Percentiles rank a stretch among this genome's conserved stretches.
These are phyloP conservation scores for Sinopyrophorus schimmeli DNA, from an alignment of 2,888 invertebrate genomes.

Conservation along the genomic window DNA sequence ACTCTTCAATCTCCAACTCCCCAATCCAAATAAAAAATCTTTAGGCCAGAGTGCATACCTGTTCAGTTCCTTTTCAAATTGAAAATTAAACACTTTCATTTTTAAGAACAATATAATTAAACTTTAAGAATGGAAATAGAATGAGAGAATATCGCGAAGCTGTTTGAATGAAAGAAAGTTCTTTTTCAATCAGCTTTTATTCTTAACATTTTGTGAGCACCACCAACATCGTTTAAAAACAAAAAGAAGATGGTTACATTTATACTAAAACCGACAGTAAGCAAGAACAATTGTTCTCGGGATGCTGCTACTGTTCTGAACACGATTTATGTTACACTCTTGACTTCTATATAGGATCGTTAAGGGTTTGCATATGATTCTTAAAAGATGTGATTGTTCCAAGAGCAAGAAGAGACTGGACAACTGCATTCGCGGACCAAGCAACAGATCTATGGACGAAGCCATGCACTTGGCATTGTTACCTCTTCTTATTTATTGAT, in stretches of 20 bases:
- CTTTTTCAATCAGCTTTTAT: conserved; percentile 19
- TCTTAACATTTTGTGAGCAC: conserved; percentile 40
- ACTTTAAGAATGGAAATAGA: too few relatives aligned
- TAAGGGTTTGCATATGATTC: conserved; percentile 36
- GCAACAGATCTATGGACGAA: conserved; percentile 49
- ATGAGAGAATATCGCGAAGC: too few relatives aligned
- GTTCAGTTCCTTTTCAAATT: too few relatives aligned
- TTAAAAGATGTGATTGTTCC: conserved; percentile 42
- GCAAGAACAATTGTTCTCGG: conserved; percentile 55
- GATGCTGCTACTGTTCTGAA: conserved; percentile 55
- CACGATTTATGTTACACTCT: conserved; percentile 53
- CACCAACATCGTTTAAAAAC: conserved; percentile 42
- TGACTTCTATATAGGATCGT: conserved; percentile 43
- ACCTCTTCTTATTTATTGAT: conserved; percentile 55
- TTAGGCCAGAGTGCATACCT: too few relatives aligned
- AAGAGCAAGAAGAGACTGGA: conserved; percentile 34
- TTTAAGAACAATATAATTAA: too few relatives aligned
- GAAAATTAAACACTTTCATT: too few relatives aligned
- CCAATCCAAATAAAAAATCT: too few relatives aligned
- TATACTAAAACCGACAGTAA: conserved; percentile 53
- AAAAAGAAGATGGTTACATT: conserved; percentile 48
- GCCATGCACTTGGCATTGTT: conserved; percentile 54
- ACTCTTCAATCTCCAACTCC: too few relatives aligned
- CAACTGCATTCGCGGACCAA: conserved; percentile 44
- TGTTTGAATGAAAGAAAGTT: conserved; percentile 17